These are phyloP conservation scores for Epistrophe grossulariae DNA, from an alignment of 2,888 invertebrate species.

Conservation along the genomic window DNA sequence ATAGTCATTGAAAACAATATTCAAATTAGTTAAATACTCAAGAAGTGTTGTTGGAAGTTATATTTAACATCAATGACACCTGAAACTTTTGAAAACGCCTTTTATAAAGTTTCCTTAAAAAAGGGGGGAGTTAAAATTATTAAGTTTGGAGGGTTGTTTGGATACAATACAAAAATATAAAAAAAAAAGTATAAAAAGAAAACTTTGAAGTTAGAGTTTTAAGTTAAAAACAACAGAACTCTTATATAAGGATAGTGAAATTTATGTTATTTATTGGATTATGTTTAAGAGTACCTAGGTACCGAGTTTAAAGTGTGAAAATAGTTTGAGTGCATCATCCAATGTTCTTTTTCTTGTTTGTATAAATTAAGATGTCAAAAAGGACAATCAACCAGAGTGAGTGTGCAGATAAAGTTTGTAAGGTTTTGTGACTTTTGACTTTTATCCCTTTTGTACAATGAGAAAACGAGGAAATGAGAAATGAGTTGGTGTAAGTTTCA, in stretches of 20 bases:
- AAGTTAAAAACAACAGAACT: slow-evolving; percentile 5
- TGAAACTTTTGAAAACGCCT: slow-evolving; percentile 45
- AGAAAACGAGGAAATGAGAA: neutral
- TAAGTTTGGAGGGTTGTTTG: neutral
- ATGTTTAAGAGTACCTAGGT: neutral
- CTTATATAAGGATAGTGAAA: neutral
- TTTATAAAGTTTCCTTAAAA: neutral
- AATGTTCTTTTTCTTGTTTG: neutral
- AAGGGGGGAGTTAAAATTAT: neutral
- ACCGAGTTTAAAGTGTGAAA: neutral
- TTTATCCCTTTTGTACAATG: neutral
- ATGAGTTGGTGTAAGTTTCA: no score
- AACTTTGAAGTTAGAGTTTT: slow-evolving; percentile 17
- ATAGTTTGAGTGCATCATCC: neutral
- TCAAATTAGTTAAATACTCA: slow-evolving; percentile 39
- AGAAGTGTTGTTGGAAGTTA: slow-evolving; percentile 20
- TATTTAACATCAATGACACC: slow-evolving; percentile 52
- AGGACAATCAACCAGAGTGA: neutral
- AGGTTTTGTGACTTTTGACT: neutral
- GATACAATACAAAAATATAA: neutral
- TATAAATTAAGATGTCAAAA: slow-evolving; percentile 11
- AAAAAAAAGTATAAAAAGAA: neutral
- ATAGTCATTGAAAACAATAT: slow-evolving; percentile 25
- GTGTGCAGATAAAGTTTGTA: neutral
- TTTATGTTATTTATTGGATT: neutral